Evolutionary conservation across 2,888 invertebrate genomes (phyloP), one percentile per base, ranked within the genome.

Genomic region (Eupeodes luniger): DNA sequence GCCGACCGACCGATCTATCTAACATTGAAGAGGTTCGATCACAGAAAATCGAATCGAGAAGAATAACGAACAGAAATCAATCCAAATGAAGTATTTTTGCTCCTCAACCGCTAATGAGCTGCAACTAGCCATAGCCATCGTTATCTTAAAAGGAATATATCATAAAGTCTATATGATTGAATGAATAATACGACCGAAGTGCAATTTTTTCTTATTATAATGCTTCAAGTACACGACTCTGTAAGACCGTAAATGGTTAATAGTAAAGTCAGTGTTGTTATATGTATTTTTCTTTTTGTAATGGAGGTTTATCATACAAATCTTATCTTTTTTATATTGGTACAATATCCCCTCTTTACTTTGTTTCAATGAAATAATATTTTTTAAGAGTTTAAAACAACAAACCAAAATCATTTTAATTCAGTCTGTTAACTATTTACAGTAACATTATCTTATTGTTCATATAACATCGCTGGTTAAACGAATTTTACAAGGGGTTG

Each of bases 31-130:
- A 59, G 49, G 11, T 16, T 49, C 67, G 64, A 34, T 57, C 49
- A 49, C 49, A 53, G 5, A 9, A 11, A 10, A 55, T 11, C 40
- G 36, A 74, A 55, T 27, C 27, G 27, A 70, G 47, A 66, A 44
- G 72, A 83, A 67, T 47, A 72, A 74, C 67, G 55, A 57, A 40
- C 49, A 19, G 59, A 53, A 81, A 75, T 74, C 80, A 69, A 74
- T 79, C 55, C 70, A 61, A 61, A 81, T 69, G 51, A 61, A 70
- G 64, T 77, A 77, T 82, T 49, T 78, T 57, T 47, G 77, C 36
- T 64, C n/a, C 11, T 27, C 27, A 27, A 5, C 9, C 5, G 40
- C 49, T 66, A 81, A 81, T 81, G 59, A 67, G 34, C 74, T 66
- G 27, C 53, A 72, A 72, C 51, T 49, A 74, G 81, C 81, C 81